phyloP scores from a whole-genome alignment of 2,113 vertebrate genomes.

The Gambusia holbrooki region DNA sequence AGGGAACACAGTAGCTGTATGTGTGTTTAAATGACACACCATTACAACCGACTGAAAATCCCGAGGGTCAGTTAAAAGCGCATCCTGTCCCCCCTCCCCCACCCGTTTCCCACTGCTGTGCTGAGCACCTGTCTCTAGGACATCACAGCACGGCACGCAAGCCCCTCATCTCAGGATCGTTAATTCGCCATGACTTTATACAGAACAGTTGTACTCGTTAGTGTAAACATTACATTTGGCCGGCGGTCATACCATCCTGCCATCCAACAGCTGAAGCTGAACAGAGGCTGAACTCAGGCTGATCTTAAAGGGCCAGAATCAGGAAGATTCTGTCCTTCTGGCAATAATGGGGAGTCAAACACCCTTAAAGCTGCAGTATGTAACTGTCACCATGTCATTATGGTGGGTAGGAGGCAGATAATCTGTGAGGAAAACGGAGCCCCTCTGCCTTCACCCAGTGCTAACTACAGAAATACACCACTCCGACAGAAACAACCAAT shows the following conservation, averaged over 20 bases:
- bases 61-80: slow-evolving; percentile 5
- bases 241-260: slow-evolving; percentile 42
- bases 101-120: slow-evolving; percentile 40
- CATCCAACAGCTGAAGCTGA: slow-evolving; percentile 67
- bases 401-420: no score
- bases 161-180: slow-evolving; percentile 18
- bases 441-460: no score
- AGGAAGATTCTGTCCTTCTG: slow-evolving; percentile 24
- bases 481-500: no score
- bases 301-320: slow-evolving; percentile 33
- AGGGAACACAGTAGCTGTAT: slow-evolving; percentile 18
- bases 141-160: slow-evolving; percentile 49
- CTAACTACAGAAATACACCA: no score
- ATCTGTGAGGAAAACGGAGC: no score
- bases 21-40: slow-evolving; percentile 38
- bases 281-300: slow-evolving; percentile 32
- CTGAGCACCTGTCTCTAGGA: slow-evolving; percentile 49
- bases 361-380: not conserved
- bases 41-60: slow-evolving; percentile 20
- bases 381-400: no score
- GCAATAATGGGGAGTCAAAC: slow-evolving; percentile 49
- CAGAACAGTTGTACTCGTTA: slow-evolving; percentile 64
- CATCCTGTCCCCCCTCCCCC: slow-evolving; percentile 7
- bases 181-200: slow-evolving; percentile 52
- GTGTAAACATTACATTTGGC: slow-evolving; percentile 73